Evolutionary conservation across 2,888 invertebrate genomes (phyloP).

Genomic region (Punctoribates punctum): DNA sequence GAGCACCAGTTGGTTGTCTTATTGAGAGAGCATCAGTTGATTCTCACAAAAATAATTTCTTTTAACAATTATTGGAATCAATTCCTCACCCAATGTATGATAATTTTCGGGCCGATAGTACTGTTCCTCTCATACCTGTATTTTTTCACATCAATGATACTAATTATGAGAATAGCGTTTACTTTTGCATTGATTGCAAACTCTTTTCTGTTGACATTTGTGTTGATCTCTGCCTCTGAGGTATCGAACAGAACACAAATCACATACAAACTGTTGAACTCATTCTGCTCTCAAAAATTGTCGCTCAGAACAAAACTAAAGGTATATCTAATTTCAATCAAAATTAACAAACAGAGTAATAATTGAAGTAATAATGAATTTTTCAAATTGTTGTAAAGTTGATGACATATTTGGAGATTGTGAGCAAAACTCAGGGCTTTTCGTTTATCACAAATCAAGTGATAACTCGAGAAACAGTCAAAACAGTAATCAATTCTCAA

Average conservation of each 20-base stretch:
- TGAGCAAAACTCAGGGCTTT: neutral
- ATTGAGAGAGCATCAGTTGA: neutral
- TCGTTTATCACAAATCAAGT: neutral
- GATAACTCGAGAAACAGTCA: neutral
- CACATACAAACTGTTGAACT: neutral
- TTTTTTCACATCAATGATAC: neutral
- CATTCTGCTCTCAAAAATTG: neutral
- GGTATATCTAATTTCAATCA: too few relatives aligned
- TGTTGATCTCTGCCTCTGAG: neutral
- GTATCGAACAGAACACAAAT: neutral
- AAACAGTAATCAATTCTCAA: neutral
- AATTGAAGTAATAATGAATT: neutral
- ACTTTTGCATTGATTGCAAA: neutral
- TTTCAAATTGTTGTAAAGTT: neutral
- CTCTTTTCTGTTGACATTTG: neutral
- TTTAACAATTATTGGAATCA: neutral
- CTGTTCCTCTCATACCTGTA: neutral
- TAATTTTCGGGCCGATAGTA: neutral
- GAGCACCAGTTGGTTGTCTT: neutral
- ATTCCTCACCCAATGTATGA: neutral
- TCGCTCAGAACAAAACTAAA: neutral
- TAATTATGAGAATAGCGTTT: neutral
- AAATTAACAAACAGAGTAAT: too few relatives aligned
- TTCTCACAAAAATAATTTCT: neutral
- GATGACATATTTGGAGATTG: neutral